A percentile compares a stretch with the other conserved stretches of the same genome.
phyloP scores from a whole-genome alignment of 2,113 vertebrate genomes.

The Otolemur garnettii region DNA sequence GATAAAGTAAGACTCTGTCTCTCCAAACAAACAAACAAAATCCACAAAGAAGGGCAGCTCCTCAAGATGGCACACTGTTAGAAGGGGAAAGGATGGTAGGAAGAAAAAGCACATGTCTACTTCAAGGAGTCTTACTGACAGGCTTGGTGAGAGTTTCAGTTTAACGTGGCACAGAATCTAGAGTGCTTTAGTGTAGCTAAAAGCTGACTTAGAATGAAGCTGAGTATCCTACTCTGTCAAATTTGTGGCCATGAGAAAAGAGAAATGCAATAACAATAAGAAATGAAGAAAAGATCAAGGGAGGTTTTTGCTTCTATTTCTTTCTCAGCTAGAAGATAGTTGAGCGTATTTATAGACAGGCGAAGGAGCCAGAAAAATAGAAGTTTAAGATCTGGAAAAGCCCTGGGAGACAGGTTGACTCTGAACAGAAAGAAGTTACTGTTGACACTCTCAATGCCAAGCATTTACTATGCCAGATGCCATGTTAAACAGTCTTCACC shows the following conservation, averaged over 20 bases:
- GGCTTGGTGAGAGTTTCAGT: neutral
- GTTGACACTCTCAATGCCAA: neutral
- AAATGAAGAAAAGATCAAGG: conserved; percentile 6
- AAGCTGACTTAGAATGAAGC: neutral
- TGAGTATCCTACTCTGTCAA: neutral
- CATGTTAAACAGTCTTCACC: neutral
- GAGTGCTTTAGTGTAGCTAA: neutral
- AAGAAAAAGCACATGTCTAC: neutral
- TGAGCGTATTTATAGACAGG: neutral
- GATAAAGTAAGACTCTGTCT: too few relatives aligned
- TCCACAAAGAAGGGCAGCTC: neutral
- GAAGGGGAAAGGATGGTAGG: neutral
- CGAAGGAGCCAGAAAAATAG: neutral
- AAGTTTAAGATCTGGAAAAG: neutral
- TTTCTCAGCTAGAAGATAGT: neutral
- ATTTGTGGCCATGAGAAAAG: neutral
- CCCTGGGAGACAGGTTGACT: neutral
- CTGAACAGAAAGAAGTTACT: neutral
- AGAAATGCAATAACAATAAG: neutral
- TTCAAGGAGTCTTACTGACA: neutral
- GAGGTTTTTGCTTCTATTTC: neutral
- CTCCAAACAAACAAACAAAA: too few relatives aligned
- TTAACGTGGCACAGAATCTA: neutral
- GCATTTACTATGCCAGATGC: neutral
- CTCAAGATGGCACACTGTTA: neutral